Evolutionary conservation across 2,888 invertebrate genomes (phyloP).

Genomic region (Yponomeuta malinellus): DNA sequence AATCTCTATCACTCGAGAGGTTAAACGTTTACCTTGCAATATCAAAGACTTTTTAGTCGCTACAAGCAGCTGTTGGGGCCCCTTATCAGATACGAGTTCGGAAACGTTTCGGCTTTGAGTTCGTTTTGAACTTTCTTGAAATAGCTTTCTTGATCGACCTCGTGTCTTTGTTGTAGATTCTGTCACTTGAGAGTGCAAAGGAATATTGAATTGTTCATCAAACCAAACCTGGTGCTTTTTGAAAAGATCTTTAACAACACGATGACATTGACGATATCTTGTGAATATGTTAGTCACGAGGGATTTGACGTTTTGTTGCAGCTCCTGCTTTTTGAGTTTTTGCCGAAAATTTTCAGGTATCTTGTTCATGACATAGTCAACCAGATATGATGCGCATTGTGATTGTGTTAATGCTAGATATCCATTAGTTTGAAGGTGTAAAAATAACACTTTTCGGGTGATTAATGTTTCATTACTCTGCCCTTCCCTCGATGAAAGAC

Average conservation of each 20-base stretch:
- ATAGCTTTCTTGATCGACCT: neutral
- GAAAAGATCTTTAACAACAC: neutral
- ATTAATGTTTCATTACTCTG: too few species aligned
- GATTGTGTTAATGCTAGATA: neutral
- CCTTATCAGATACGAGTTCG: neutral
- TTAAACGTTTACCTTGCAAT: neutral
- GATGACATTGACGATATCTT: neutral
- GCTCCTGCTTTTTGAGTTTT: neutral
- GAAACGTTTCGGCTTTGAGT: neutral
- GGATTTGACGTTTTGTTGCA: neutral
- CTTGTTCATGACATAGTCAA: slow-evolving; percentile 2
- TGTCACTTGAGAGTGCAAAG: neutral
- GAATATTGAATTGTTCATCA: neutral
- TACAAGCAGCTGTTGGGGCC: neutral
- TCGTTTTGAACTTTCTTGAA: neutral
- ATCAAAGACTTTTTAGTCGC: neutral
- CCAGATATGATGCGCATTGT: neutral
- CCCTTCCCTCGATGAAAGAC: too few species aligned
- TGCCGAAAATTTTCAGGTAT: neutral
- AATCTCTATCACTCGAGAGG: neutral
- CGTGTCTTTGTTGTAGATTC: neutral
- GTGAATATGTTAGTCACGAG: neutral
- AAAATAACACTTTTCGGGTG: neutral
- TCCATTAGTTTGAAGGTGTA: slow-evolving; percentile 1
- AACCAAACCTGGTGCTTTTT: neutral